Base-by-base conservation (phyloP, 2,888 invertebrate species). In the Campoletis raptor region DNA sequence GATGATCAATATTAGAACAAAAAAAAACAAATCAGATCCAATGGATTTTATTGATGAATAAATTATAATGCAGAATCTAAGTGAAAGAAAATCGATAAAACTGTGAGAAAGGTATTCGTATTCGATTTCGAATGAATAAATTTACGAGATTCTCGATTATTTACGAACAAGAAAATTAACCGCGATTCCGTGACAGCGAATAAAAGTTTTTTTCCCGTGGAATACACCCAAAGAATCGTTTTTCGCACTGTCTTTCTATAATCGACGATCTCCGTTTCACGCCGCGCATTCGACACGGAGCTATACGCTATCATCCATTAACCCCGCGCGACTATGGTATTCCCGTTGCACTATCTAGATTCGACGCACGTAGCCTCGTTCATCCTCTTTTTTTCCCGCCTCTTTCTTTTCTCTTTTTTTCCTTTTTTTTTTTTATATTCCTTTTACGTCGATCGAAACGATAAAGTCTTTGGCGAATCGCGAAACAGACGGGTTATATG, bases 381-480 rank as follows among this genome's bases (percentile, higher is more conserved):
- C 79, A 57, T 76, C 83, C 81, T 67, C 69, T 54, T 72, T 83
- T 73, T 67, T 24, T 52, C 45, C 18, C 57, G 61, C 66, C 74
- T 67, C 72, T 57, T 80, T 45, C 67, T 45, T 45, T 66, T 40
- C 57, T n/a, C 24, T 72, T 72, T 73, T 37, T 61, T 45, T 48
- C 45, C 37, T 24, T 18, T 45, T 18, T 42, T 45, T 72, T 72
- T 45, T 86, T 73, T 83, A 78, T 81, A 84, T 81, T 86, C 84
- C 80, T 77, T 81, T 84, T 84, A 84, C 84, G 78, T 81, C 81
- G 86, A 86, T 86, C 45, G 78, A 86, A 86, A 81, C 86, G 86
- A 86, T 86, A 86, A 86, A 86, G 84, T 81, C 86, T 84, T 86
- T 81, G 69, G 86, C 84, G 81, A 84, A 83, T 78, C 72, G 83